Evolutionary conservation across 2,888 invertebrate genomes (phyloP).

Genomic region (Leptothorax acervorum): DNA sequence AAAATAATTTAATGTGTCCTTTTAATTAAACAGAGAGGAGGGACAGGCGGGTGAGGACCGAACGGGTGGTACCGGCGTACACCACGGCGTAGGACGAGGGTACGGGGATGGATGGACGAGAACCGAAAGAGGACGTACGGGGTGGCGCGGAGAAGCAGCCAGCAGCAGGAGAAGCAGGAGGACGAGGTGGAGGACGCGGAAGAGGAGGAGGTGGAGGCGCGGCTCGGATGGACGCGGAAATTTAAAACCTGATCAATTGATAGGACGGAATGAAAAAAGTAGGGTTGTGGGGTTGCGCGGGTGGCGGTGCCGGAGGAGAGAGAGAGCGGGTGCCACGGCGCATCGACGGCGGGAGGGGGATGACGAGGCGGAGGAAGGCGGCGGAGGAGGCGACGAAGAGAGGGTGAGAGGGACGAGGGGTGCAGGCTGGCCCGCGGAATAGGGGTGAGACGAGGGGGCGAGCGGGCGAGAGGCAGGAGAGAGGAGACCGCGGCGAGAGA

Average conservation of each 20-base stretch:
- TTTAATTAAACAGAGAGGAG: slow-evolving; percentile 85
- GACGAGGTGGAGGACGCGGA: slow-evolving; percentile 77
- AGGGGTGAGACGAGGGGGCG: slow-evolving; percentile 57
- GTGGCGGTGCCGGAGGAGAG: slow-evolving; percentile 73
- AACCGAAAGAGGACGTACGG: slow-evolving; percentile 74
- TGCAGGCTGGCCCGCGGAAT: slow-evolving; percentile 68
- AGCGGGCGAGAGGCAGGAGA: slow-evolving; percentile 57
- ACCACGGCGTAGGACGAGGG: slow-evolving; percentile 59
- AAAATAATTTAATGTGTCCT: slow-evolving; percentile 85
- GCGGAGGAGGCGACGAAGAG: slow-evolving; percentile 75
- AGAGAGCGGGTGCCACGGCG: slow-evolving; percentile 71
- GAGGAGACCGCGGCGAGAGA: slow-evolving; percentile 69
- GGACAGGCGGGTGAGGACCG: slow-evolving; percentile 80
- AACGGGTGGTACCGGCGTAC: slow-evolving; percentile 75
- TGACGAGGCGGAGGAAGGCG: slow-evolving; percentile 70
- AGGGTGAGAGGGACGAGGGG: slow-evolving; percentile 65
- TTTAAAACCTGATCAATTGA: slow-evolving; percentile 86
- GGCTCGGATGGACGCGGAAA: slow-evolving; percentile 86
- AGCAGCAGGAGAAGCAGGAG: slow-evolving; percentile 69
- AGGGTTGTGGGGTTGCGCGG: slow-evolving; percentile 83
- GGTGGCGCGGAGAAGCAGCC: slow-evolving; percentile 61
- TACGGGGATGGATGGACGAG: slow-evolving; percentile 74
- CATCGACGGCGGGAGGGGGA: slow-evolving; percentile 71
- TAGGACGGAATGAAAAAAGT: slow-evolving; percentile 86
- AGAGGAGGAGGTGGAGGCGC: slow-evolving; percentile 84